Evolutionary conservation across 1,140 invertebrate genomes (phyloP), one percentile per base, ranked within the genome.

Genomic region (Lysiphlebus fabarum): DNA sequence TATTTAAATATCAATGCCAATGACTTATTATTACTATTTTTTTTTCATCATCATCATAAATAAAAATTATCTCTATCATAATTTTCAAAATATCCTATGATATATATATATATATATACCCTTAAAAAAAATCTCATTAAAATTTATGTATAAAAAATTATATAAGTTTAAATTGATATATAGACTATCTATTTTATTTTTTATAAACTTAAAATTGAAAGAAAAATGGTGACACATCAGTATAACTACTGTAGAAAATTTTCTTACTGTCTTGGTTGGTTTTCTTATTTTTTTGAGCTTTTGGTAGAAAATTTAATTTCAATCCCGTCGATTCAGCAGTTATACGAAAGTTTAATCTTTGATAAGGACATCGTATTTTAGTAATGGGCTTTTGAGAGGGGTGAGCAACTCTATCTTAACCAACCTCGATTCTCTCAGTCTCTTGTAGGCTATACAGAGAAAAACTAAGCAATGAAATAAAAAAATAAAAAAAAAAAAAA

Each of bases 301-400:
- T 26, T 26, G 17, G 17, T 74, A 71, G 76, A 76, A 82, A 82
- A 82, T 82, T 82, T 82, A 82, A 82, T 82, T 82, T 81, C 80
- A 73, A 82, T 81, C 77, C 78, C 74, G 81, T 82, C 79, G 80
- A 82, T 81, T 82, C 81, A 81, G 81, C 80, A 82, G 74, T 80
- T 79, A 80, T 80, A 79, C 74, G 67, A 59, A 81, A 82, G 80
- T 82, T 82, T 82, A 82, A 82, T 82, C 81, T 82, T 80, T 82
- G 81, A 82, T 82, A 82, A 81, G 79, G 78, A 75, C 81, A 40
- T 82, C 77, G 77, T 79, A 75, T 78, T 78, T 79, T 79, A 76
- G 76, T 80, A 80, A 80, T 80, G 75, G 78, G 73, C 75, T 80
- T 72, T 51, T 40, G 2, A n/a, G 49, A 51, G 49, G 49, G 49